Evolutionary conservation across 2,797 vertebrate species (phyloP), one percentile per base, ranked within the genome.

Genomic region (Crocodylus rhombifer): DNA sequence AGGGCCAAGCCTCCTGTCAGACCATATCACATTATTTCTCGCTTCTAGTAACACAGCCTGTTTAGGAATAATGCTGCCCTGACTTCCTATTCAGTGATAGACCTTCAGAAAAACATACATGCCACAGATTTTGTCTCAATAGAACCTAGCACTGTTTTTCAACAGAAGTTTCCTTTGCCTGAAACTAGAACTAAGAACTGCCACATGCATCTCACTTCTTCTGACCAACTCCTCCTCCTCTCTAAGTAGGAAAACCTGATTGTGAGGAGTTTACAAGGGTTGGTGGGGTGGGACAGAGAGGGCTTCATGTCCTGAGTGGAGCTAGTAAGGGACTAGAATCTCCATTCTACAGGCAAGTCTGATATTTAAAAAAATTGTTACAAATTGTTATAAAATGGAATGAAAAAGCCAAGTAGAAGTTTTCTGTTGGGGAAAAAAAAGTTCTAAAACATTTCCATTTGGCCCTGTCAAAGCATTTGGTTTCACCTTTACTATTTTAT

Each of bases 351-450:
- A 58, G n/a, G 75, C 80, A 77, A 91, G 77, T 65, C 15, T 89
- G 51, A 65, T 51, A 75, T 88, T 92, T 82, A 3, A 14, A 76
- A 91, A 30, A 71, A 76, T 10, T 51, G 10, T 51, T 11, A 51
- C 42, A 64, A 12, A 5, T 51, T 55, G 60, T 8, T 93, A 64
- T 36, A 90, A 67, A 73, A 62, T 60, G 55, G 28, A 88, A 20
- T 2, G 4, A 6, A 87, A 80, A 91, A 87, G 7, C 25, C n/a
- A 85, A 69, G 8, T 0, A 88, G 80, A 78, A 88, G 88, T 86
- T 91, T 95, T 61, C 63, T 76, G 42, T 82, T 90, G 55, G 42
- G 42, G 42, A 91, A 91, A 86, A 91, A 56, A 65, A 63, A 84
- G 63, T 87, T 77, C 91, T 14, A 71, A 65, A 92, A 36, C 33